A percentile compares a stretch with the other conserved stretches of the same genome.
These are phyloP conservation scores for Capitulum mitella DNA, from an alignment of 2,888 invertebrate species.

Conservation along the genomic window DNA sequence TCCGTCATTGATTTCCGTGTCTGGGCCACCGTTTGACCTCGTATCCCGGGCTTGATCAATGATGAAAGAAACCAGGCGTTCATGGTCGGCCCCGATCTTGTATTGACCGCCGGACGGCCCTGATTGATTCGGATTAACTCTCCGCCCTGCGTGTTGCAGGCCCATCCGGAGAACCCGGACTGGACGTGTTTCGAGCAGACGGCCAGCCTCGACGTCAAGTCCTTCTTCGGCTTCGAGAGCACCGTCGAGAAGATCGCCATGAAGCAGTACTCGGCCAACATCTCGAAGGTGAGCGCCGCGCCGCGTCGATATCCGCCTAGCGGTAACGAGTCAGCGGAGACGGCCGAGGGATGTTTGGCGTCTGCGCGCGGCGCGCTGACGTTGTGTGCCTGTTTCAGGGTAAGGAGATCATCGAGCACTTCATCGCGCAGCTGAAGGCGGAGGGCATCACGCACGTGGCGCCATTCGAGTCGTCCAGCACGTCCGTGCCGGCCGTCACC, in stretches of 20 bases:
- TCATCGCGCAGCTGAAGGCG: constrained; percentile 65
- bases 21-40: too few species aligned
- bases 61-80: too few species aligned
- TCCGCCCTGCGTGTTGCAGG: constrained; percentile 55
- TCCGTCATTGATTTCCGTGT: too few species aligned
- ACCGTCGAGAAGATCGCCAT: constrained; percentile 92
- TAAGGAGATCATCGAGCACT: constrained; percentile 87
- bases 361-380: too few species aligned
- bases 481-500: constrained; percentile 24
- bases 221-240: constrained; percentile 88
- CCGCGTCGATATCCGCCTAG: too few species aligned
- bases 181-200: constrained; percentile 97
- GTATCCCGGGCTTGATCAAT: too few species aligned
- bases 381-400: constrained; percentile 52
- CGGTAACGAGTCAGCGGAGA: too few species aligned
- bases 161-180: constrained; percentile 83
- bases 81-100: too few species aligned
- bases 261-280: constrained; percentile 86
- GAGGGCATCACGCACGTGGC: constrained; percentile 63
- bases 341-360: too few species aligned
- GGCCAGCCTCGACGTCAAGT: constrained; percentile 84
- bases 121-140: too few species aligned
- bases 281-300: constrained; percentile 62
- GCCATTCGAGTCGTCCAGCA: constrained; percentile 51
- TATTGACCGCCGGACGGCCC: too few species aligned